Evolutionary conservation across 92 coral and sea anemone genomes (phyloP), one percentile per base, ranked within the genome.

Genomic region (Epizoanthus rinbou): DNA sequence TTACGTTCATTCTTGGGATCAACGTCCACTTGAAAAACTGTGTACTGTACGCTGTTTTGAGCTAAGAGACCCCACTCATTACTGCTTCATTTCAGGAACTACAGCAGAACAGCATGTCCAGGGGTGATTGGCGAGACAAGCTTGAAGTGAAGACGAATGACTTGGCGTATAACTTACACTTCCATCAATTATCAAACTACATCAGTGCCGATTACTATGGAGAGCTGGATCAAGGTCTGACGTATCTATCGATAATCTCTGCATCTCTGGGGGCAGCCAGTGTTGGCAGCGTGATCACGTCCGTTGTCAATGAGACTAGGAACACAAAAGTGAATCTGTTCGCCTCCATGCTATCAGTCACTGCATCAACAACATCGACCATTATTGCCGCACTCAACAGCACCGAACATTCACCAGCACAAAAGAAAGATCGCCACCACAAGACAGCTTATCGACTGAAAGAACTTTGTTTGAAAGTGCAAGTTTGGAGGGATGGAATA

Each of bases 371-470:
- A 64, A 64, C 41, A 25, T 64, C 69, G 25, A 8, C 39, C 41
- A 15, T 64, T 24, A 64, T 64, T 17, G 41, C 69, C 7, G 17
- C 14, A 10, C 69, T 64, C 69, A 64, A 64, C 39, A 64, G 41
- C 69, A 64, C 69, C 18, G 41, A 64, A 35, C 69, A 64, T 64
- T 24, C 69, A 13, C 69, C 69, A 9, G 37, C 69, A 64, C 28
- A 64, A 17, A 64, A 64, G 17, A n/a, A 64, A 24, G 69, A 13
- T 25, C 41, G 39, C 8, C 69, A 64, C 9, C 5, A 25, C 23
- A 25, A 24, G 18, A 35, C 35, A 6, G 69, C 69, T 64, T 25
- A 64, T 64, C 41, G 33, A 19, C 24, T 25, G 69, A 64, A 25
- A 35, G 69, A 24, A 17, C 69, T 64, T 24, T 14, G 39, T 64